A percentile compares a stretch with the other conserved stretches of the same genome.
These are phyloP conservation scores for Coboldia fuscipes DNA, from an alignment of 1,140 invertebrate species.

Conservation along the genomic window DNA sequence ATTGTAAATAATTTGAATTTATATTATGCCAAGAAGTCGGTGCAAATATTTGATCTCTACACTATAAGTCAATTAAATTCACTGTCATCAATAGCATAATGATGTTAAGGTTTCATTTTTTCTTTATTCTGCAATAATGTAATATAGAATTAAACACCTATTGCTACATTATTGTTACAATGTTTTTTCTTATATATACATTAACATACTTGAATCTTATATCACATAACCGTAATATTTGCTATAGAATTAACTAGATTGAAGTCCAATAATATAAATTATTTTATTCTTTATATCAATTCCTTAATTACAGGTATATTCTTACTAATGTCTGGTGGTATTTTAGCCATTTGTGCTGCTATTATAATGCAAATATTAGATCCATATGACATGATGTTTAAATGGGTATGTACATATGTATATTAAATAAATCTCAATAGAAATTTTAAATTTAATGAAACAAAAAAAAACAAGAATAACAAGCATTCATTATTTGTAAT, in stretches of 20 bases:
- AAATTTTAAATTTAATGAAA: constrained; percentile 1
- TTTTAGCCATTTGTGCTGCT: constrained; percentile 34
- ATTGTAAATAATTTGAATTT: no score
- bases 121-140: neutral
- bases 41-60: no score
- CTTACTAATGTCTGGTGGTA: constrained; percentile 36
- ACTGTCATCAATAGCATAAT: no score
- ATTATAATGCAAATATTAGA: constrained; percentile 34
- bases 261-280: neutral
- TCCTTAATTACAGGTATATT: constrained; percentile 38
- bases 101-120: no score
- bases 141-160: neutral
- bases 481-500: no score
- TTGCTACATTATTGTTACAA: neutral
- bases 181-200: neutral
- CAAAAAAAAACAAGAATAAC: no score
- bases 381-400: constrained; percentile 50
- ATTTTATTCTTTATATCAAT: constrained; percentile 3
- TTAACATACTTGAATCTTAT: neutral
- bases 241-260: neutral
- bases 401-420: constrained; percentile 26
- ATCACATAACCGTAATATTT: neutral
- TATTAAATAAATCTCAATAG: neutral
- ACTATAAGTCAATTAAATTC: no score
- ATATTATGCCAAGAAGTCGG: no score